Conservation (phyloP, 2,888 invertebrate species). For the Oscheius sp. region DNA sequence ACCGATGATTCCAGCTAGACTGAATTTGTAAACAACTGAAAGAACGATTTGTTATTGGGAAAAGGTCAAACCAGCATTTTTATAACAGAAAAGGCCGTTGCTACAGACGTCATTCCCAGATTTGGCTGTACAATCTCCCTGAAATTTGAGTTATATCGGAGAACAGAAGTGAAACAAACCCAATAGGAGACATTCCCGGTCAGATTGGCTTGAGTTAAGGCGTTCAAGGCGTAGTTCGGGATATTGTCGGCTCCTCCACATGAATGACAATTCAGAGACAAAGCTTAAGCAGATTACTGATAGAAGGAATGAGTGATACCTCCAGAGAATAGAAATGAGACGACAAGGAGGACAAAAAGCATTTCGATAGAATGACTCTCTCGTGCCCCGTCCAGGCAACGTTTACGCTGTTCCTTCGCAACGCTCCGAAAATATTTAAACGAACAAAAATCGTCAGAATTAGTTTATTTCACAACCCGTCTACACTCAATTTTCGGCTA, state of each 20-base stretch:
- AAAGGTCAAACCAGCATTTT: neutral
- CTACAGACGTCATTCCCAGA: neutral
- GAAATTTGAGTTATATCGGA: neutral
- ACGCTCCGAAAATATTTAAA: neutral
- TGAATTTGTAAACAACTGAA: constrained; percentile 15
- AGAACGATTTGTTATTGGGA: neutral
- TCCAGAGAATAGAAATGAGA: neutral
- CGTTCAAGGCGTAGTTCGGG: neutral
- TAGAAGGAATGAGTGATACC: neutral
- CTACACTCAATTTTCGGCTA: too few species aligned
- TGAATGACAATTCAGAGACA: neutral
- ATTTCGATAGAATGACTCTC: neutral
- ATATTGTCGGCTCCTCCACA: constrained; percentile 8
- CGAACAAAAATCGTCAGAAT: neutral
- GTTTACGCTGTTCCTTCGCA: neutral
- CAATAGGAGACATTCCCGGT: neutral
- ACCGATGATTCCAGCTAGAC: neutral
- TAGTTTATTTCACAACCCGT: neutral
- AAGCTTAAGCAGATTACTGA: neutral
- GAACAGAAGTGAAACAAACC: neutral
- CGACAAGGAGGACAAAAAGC: neutral
- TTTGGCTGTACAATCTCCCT: constrained; percentile 6
- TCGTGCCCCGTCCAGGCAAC: neutral
- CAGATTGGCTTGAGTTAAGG: neutral
- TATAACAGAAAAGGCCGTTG: neutral